Evolutionary conservation across 2,113 vertebrate species (phyloP).

Genomic region (Gymnorhina tibicen): DNA sequence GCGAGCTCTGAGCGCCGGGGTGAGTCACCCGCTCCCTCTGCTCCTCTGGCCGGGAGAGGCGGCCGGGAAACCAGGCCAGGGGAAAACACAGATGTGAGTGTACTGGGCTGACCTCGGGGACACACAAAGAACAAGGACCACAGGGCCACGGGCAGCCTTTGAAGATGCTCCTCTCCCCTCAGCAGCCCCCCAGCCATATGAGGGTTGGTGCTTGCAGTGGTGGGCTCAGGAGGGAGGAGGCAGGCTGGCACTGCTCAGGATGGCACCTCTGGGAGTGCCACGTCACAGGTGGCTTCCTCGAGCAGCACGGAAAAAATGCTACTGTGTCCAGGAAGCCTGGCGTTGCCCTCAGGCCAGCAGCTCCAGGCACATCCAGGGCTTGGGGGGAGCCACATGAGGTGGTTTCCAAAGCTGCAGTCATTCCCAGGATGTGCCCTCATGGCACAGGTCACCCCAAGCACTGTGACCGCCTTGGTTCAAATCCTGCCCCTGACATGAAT

Average conservation of each 20-base stretch:
- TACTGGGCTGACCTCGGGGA: slow-evolving; percentile 36
- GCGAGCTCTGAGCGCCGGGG: slow-evolving; percentile 12
- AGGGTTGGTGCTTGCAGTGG: neutral
- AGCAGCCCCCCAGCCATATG: neutral
- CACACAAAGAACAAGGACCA: neutral
- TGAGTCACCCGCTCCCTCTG: slow-evolving; percentile 34
- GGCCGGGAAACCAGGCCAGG: slow-evolving; percentile 17
- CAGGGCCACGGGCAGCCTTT: neutral
- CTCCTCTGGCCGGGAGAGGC: neutral
- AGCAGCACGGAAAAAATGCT: neutral
- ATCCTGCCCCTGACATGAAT: neutral
- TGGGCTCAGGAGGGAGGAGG: neutral
- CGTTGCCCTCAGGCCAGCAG: neutral
- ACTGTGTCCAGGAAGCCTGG: neutral
- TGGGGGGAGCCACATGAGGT: neutral
- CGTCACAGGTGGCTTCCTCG: neutral
- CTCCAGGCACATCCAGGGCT: neutral
- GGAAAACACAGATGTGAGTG: slow-evolving; percentile 39
- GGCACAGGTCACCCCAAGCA: accelerated
- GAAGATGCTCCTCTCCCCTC: neutral
- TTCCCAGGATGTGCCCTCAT: neutral
- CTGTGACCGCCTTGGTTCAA: neutral
- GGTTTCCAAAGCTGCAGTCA: neutral
- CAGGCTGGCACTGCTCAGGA: neutral
- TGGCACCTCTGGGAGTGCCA: neutral